Evolutionary conservation across 1,140 invertebrate species (phyloP).

Genomic region (Ips typographus): DNA sequence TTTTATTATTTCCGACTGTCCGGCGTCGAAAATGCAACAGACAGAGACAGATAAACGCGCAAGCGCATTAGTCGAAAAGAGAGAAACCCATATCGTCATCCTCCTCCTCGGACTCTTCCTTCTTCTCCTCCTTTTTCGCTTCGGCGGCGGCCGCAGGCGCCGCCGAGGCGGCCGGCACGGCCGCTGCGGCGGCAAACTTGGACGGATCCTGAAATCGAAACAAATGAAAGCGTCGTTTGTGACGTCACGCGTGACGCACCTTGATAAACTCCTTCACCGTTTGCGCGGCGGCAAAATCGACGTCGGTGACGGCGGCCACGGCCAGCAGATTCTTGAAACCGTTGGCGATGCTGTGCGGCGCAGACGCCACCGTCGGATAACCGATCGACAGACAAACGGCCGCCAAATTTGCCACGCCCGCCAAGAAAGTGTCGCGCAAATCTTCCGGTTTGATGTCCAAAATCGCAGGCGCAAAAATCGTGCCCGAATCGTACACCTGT

Average conservation of each 20-base stretch:
- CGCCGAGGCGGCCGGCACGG: conserved; percentile 62
- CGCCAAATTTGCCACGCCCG: conserved; percentile 91
- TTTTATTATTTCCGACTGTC: too few species aligned
- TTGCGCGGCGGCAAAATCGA: conserved; percentile 91
- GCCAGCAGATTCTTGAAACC: conserved; percentile 98
- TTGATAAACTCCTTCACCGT: conserved; percentile 91
- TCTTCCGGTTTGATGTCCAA: conserved; percentile 98
- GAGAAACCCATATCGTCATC: conserved; percentile 98
- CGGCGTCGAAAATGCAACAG: too few species aligned
- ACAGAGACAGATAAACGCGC: too few species aligned
- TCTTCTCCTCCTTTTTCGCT: conserved; percentile 73
- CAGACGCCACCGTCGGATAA: conserved; percentile 95
- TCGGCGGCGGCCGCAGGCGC: conserved; percentile 61
- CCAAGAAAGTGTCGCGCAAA: conserved; percentile 85
- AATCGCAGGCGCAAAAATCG: conserved; percentile 94
- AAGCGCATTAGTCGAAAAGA: conserved; percentile 95
- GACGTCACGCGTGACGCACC: conserved; percentile 51
- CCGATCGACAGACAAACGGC: conserved; percentile 91
- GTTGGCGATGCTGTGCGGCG: conserved; percentile 95
- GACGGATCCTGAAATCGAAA: conserved; percentile 75
- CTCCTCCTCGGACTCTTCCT: conserved; percentile 77
- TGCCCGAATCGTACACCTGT: conserved; percentile 96
- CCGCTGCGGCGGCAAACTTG: conserved; percentile 78
- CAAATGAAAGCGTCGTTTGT: not conserved
- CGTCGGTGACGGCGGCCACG: conserved; percentile 92